These are phyloP conservation scores for Stegodyphus mimosarum DNA, from an alignment of 1,140 invertebrate species.

Conservation along the genomic window DNA sequence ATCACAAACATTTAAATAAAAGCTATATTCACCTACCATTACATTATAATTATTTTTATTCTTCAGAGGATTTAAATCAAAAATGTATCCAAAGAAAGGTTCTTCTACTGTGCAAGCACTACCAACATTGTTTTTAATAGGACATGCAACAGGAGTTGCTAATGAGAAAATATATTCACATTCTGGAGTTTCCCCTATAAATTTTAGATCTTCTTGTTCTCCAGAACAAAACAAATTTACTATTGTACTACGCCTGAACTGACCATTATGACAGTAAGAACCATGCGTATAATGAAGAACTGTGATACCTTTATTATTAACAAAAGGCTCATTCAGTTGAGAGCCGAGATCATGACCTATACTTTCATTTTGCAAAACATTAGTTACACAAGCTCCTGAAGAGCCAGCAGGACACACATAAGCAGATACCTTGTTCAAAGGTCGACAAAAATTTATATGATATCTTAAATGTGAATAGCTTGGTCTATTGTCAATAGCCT, in stretches of 20 bases:
- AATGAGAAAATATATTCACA: conserved; percentile 68
- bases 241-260: conserved; percentile 25
- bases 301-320: conserved; percentile 4
- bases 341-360: conserved; percentile 20
- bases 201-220: conserved; percentile 19
- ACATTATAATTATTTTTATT: conserved; percentile 59
- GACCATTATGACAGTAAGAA: conserved; percentile 19
- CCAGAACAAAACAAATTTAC: conserved; percentile 40
- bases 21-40: conserved; percentile 64
- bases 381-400: conserved; percentile 24
- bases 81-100: conserved; percentile 65
- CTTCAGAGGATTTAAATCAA: conserved; percentile 65
- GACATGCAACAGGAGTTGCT: conserved; percentile 67
- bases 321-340: conserved; percentile 13
- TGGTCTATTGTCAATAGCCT: neutral
- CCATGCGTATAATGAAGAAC: conserved; percentile 39
- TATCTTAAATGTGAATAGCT: conserved; percentile 22
- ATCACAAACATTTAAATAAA: conserved; percentile 68
- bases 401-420: conserved; percentile 43
- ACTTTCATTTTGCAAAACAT: neutral
- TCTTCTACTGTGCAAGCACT: conserved; percentile 66
- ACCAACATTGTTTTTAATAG: conserved; percentile 61
- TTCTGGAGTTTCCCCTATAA: conserved; percentile 59
- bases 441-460: conserved; percentile 55
- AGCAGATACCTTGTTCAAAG: conserved; percentile 3